Percentiles rank a stretch among this genome's conserved stretches.
These are phyloP conservation scores for Biston stratarius DNA, from an alignment of 2,888 invertebrate genomes.

Conservation along the genomic window DNA sequence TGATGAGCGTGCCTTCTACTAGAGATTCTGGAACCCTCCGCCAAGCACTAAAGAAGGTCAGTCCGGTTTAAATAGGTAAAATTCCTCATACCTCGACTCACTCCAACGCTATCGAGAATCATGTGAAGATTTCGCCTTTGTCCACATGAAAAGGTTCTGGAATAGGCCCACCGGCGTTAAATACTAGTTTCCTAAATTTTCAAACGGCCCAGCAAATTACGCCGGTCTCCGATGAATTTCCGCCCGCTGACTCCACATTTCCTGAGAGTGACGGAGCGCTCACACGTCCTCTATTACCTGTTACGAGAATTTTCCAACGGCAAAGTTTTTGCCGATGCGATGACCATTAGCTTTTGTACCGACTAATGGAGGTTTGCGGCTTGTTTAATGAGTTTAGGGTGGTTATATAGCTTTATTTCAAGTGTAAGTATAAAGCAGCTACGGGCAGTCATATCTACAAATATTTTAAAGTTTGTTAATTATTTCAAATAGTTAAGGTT, in stretches of 20 bases:
- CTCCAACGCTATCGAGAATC: not conserved
- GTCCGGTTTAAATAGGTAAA: too few relatives aligned
- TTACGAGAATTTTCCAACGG: slow-evolving; percentile 11
- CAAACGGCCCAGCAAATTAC: slow-evolving; percentile 69
- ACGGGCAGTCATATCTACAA: too few relatives aligned
- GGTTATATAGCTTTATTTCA: not conserved
- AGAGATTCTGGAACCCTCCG: too few relatives aligned
- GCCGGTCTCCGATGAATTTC: slow-evolving; percentile 73
- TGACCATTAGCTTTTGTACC: slow-evolving; percentile 16
- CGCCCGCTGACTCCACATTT: slow-evolving; percentile 68
- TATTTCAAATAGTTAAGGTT: too few relatives aligned
- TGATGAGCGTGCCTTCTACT: too few relatives aligned
- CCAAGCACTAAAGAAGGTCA: too few relatives aligned
- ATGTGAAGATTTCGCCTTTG: not conserved
- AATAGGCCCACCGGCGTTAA: slow-evolving; percentile 46
- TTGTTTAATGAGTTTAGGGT: slow-evolving; percentile 16
- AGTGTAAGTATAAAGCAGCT: not conserved
- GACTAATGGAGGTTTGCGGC: slow-evolving; percentile 9
- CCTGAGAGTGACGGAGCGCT: slow-evolving; percentile 71
- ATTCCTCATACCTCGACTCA: too few relatives aligned
- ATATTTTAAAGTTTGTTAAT: too few relatives aligned
- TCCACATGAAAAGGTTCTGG: not conserved
- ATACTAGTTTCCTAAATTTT: slow-evolving; percentile 71
- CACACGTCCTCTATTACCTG: slow-evolving; percentile 48
- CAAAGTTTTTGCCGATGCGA: slow-evolving; percentile 17